Conservation (phyloP, 2,797 vertebrate genomes). For the Poecilia velifera region DNA sequence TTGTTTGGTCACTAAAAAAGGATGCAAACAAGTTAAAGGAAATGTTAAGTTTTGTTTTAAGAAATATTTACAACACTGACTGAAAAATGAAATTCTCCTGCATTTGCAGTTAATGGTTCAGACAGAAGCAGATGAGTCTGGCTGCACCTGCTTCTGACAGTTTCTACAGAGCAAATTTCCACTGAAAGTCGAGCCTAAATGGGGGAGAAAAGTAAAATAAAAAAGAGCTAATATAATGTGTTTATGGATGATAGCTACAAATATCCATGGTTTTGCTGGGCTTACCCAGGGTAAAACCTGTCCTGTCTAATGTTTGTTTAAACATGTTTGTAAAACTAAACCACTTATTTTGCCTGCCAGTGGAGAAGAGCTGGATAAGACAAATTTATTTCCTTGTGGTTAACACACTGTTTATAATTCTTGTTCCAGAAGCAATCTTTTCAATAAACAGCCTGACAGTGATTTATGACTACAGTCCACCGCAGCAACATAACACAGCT, state of each 20-base stretch:
- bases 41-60: background rate
- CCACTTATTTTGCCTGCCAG: slow-evolving; percentile 5
- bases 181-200: background rate
- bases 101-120: background rate
- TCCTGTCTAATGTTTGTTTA: slow-evolving; percentile 11
- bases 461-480: slow-evolving; percentile 1
- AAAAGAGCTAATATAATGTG: background rate
- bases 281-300: background rate
- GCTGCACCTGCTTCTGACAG: background rate
- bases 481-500: slow-evolving; percentile 1
- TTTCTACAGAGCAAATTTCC: background rate
- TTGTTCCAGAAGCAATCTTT: slow-evolving; percentile 18
- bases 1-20: background rate
- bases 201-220: background rate
- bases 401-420: slow-evolving; percentile 17
- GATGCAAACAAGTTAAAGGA: background rate
- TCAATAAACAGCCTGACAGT: slow-evolving; percentile 13
- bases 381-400: slow-evolving; percentile 13
- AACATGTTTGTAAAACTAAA: slow-evolving; percentile 14
- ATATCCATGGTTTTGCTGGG: background rate
- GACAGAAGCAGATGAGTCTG: background rate
- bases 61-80: background rate
- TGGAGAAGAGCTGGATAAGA: slow-evolving; percentile 13
- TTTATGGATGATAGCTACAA: background rate
- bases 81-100: background rate